Conservation (phyloP, 2,113 vertebrate species). For the Chauna torquata region DNA sequence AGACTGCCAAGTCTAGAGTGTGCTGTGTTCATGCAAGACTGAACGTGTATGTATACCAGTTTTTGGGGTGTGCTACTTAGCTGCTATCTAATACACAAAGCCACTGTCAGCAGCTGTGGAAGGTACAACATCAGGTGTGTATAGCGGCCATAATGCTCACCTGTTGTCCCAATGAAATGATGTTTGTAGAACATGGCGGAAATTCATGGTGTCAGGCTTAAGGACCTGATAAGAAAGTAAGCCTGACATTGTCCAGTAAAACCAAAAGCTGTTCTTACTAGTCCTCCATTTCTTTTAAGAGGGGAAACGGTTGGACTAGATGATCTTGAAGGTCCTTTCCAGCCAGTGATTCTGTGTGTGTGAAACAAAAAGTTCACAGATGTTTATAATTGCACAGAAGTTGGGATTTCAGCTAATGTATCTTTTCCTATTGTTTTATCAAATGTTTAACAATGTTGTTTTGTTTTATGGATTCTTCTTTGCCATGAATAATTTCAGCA, state of each 20-base stretch:
- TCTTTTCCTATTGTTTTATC: not conserved
- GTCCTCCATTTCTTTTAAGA: not conserved
- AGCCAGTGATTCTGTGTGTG: no score
- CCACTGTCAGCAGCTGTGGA: not conserved
- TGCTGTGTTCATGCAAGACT: not conserved
- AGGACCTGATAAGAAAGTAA: not conserved
- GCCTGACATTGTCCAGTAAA: not conserved
- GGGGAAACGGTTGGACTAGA: no score
- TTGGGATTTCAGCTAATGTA: not conserved
- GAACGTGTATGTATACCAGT: fast-evolving
- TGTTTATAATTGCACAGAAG: not conserved
- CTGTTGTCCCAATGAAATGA: not conserved
- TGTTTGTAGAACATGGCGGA: not conserved
- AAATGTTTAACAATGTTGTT: not conserved
- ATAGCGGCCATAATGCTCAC: fast-evolving
- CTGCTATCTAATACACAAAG: not conserved
- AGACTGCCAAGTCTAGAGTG: not conserved
- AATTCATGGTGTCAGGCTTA: not conserved
- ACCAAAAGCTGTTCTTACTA: not conserved
- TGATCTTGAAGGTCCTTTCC: no score
- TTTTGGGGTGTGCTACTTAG: not conserved
- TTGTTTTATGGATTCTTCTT: not conserved
- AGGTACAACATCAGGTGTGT: not conserved
- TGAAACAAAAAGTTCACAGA: not conserved
- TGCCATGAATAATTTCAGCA: not conserved